Percentiles rank a stretch among this genome's conserved stretches.
phyloP scores from a whole-genome alignment of 2,888 invertebrate genomes.

The Catocala fraxini region DNA sequence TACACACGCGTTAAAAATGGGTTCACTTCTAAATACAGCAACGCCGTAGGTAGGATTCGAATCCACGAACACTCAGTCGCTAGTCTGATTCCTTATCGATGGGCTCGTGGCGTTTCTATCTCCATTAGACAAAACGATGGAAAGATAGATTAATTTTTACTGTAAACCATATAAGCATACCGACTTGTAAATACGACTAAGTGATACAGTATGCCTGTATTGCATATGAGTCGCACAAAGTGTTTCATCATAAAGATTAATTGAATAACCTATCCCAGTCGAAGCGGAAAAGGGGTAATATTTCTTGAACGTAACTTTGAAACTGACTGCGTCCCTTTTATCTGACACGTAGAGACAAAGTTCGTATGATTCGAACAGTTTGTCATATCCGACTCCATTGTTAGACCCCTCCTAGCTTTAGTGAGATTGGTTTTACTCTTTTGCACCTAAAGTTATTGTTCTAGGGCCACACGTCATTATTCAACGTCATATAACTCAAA shows the following conservation, averaged over 20 bases:
- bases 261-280: slow-evolving; percentile 11
- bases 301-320: slow-evolving; percentile 28
- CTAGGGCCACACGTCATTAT: slow-evolving; percentile 79
- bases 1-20: too few relatives aligned
- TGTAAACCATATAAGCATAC: too few relatives aligned
- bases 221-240: background rate
- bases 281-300: slow-evolving; percentile 22
- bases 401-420: slow-evolving; percentile 68
- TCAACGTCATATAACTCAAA: slow-evolving; percentile 79
- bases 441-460: slow-evolving; percentile 82
- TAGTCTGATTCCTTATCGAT: too few relatives aligned
- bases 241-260: slow-evolving; percentile 13
- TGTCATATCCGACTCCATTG: slow-evolving; percentile 62
- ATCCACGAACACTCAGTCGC: too few relatives aligned
- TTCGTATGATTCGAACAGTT: slow-evolving; percentile 54
- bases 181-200: too few relatives aligned
- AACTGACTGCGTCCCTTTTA: slow-evolving; percentile 41
- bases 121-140: too few relatives aligned
- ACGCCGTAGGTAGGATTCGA: too few relatives aligned
- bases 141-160: too few relatives aligned
- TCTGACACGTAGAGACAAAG: slow-evolving; percentile 51
- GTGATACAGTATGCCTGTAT: background rate
- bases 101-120: too few relatives aligned
- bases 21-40: too few relatives aligned
- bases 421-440: slow-evolving; percentile 82